Evolutionary conservation across 2,888 invertebrate species (phyloP).

Genomic region (Nomada ruficornis): DNA sequence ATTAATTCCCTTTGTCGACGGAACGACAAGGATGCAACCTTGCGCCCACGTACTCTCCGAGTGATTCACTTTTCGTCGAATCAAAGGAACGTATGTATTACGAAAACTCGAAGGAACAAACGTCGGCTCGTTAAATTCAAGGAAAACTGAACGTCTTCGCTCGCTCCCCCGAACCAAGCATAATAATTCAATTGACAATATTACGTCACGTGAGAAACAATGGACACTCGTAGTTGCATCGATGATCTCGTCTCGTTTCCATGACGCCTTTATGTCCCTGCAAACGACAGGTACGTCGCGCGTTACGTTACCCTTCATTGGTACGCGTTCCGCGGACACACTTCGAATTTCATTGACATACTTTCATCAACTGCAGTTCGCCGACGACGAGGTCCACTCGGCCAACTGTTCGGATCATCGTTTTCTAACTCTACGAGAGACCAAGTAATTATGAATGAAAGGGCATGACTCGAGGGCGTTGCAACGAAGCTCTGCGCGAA

Average conservation of each 20-base stretch:
- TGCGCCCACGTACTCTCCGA: conserved; percentile 10
- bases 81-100: too few relatives aligned
- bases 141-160: too few relatives aligned
- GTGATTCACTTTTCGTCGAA: conserved; percentile 8
- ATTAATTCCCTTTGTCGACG: conserved; percentile 27
- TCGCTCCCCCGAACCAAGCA: too few relatives aligned
- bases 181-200: too few relatives aligned
- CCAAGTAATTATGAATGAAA: not conserved
- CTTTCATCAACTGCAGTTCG: conserved; percentile 31
- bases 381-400: not conserved
- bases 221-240: not conserved
- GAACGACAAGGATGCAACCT: conserved; percentile 39
- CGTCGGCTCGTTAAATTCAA: too few relatives aligned
- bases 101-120: too few relatives aligned
- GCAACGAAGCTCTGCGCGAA: conserved; percentile 2
- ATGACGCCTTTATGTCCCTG: conserved; percentile 39
- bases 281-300: conserved; percentile 47
- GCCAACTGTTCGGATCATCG: not conserved
- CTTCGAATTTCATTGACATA: conserved; percentile 68
- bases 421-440: not conserved
- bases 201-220: not conserved
- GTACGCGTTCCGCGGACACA: conserved; percentile 48
- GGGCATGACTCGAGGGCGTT: not conserved
- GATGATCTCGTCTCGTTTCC: conserved; percentile 32
- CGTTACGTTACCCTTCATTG: conserved; percentile 56